Percentiles rank a stretch among this genome's conserved stretches.
phyloP scores from a whole-genome alignment of 2,113 vertebrate species.

The Felis catus region F.catus_Fca126_mat1.0 CM031421.1:94294501-94295000 shows the following conservation, averaged over 20 bases:
- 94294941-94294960: background rate
- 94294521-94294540: slow-evolving; percentile 63
- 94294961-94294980: slow-evolving; percentile 45
- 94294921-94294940: slow-evolving; percentile 42
- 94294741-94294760: background rate
- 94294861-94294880: slow-evolving; percentile 27
- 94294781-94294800: background rate
- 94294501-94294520: slow-evolving; percentile 67
- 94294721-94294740: slow-evolving; percentile 42
- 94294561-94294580: slow-evolving; percentile 42
- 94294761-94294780: background rate
- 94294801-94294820: background rate
- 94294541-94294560: slow-evolving; percentile 62
- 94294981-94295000: slow-evolving; percentile 36
- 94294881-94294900: slow-evolving; percentile 58
- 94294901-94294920: background rate
- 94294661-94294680: background rate
- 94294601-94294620: background rate
- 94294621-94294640: slow-evolving; percentile 17
- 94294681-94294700: background rate
- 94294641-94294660: background rate
- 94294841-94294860: background rate
- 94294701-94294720: slow-evolving; percentile 58
- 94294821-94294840: slow-evolving; percentile 26
- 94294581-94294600: background rate